phyloP scores from a whole-genome alignment of 2,797 vertebrate species.

The Danio aesculapii region DNA sequence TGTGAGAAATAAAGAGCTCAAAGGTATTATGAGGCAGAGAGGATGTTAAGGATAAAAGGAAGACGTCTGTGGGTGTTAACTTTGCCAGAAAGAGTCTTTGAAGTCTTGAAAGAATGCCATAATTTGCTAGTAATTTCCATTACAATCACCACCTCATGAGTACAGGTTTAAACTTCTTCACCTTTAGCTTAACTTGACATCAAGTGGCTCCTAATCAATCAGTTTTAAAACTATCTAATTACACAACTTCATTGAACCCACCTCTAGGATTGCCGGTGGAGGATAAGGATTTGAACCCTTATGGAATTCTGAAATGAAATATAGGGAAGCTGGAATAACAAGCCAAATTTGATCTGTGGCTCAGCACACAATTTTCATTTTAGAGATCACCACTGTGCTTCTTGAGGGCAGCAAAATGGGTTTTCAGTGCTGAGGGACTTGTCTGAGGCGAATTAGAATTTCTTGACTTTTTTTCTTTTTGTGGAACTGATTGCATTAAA shows the following conservation, averaged over 20 bases:
- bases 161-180: conserved; percentile 50
- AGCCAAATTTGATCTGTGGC: conserved; percentile 42
- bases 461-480: conserved; percentile 7
- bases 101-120: conserved; percentile 50
- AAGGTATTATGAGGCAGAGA: conserved; percentile 22
- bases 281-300: conserved; percentile 35
- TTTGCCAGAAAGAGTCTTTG: conserved; percentile 48
- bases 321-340: conserved; percentile 33
- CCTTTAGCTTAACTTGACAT: conserved; percentile 51
- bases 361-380: conserved; percentile 36
- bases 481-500: conserved; percentile 14
- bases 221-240: conserved; percentile 49
- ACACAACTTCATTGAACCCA: conserved; percentile 38
- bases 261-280: conserved; percentile 1
- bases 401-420: conserved; percentile 11
- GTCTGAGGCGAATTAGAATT: conserved; percentile 28
- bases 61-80: conserved; percentile 24
- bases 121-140: conserved; percentile 56
- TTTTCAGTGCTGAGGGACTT: conserved; percentile 9
- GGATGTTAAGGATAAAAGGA: conserved; percentile 20
- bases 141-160: conserved; percentile 46
- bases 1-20: conserved; percentile 32
- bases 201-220: conserved; percentile 46
- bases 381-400: conserved; percentile 18
- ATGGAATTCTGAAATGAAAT: conserved; percentile 37